These are phyloP conservation scores for Lemur catta DNA, from an alignment of 2,797 vertebrate species.

Conservation along the genomic window DNA sequence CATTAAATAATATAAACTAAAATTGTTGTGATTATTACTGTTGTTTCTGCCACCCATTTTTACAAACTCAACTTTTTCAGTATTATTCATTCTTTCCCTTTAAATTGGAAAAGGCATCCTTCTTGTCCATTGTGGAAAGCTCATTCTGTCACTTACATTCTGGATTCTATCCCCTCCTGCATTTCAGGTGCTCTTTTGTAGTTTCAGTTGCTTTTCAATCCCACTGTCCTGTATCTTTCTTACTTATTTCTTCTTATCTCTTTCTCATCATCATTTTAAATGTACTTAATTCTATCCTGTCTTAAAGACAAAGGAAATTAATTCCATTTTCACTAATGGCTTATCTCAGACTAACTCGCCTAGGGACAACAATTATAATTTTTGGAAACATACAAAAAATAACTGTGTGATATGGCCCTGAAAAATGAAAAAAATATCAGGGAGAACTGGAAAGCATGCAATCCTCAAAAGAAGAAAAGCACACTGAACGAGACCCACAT, in stretches of 20 bases:
- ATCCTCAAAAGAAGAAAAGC: not conserved
- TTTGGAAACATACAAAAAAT: not conserved
- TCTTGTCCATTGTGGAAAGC: not conserved
- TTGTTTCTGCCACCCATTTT: not conserved
- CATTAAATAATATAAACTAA: not conserved
- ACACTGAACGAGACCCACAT: not conserved
- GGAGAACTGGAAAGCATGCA: not conserved
- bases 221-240: not conserved
- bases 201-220: not conserved
- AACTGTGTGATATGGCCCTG: too few relatives aligned
- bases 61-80: not conserved
- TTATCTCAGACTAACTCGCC: not conserved
- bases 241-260: not conserved
- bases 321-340: not conserved
- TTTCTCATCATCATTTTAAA: not conserved
- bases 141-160: not conserved
- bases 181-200: not conserved
- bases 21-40: not conserved
- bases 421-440: not conserved
- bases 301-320: not conserved
- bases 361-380: not conserved
- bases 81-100: not conserved
- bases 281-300: not conserved
- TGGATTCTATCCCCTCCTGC: not conserved
- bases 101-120: not conserved